Base-by-base conservation (phyloP, 2,797 vertebrate species). In the Hippopotamyrus pictus region DNA sequence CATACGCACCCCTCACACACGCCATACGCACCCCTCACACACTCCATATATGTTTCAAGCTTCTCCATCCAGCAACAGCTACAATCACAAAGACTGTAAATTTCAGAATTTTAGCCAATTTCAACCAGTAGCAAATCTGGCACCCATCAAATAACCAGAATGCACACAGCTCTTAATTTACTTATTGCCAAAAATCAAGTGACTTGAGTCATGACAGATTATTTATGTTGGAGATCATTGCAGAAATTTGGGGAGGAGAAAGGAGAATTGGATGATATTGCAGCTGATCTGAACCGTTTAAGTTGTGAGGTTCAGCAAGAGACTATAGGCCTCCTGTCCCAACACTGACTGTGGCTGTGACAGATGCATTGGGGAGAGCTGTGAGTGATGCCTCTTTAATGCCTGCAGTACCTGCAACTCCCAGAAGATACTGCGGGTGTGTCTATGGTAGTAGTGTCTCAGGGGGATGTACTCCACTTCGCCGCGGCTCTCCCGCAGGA, bases 401-500 rank as follows among this genome's bases (percentile, higher is more conserved):
- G 9, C 25, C 62, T 5, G 62, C 62, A 33, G 62, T 69, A 99
- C 98, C 94, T 98, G 98, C 53, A 99, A 95, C 92, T 99, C 98
- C 99, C 98, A 99, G 96, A 99, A 99, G 95, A 99, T 98, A 93
- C 98, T 99, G 91, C 97, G 97, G 0, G 98, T 99, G 92, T 99
- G 99, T 88, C 98, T 96, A 93, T 99, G 99, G 92, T 99, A 99
- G 92, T 99, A 99, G 25, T 99, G 98, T 73, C 99, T 96, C 85
- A 99, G 93, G 54, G 99, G 99, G 91, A 99, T 97, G 93, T 98
- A 99, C 76, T 99, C 99, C 5, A 95, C 95, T 85, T 95, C 97
- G 7, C 91, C 91, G 3, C 3, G 88, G 91, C 96, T 94, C 5
- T 90, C 92, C 90, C 93, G 97, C 93, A 99, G 94, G 93, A 96